phyloP scores from a whole-genome alignment of 2,113 vertebrate genomes.

The Vireo altiloquus region DNA sequence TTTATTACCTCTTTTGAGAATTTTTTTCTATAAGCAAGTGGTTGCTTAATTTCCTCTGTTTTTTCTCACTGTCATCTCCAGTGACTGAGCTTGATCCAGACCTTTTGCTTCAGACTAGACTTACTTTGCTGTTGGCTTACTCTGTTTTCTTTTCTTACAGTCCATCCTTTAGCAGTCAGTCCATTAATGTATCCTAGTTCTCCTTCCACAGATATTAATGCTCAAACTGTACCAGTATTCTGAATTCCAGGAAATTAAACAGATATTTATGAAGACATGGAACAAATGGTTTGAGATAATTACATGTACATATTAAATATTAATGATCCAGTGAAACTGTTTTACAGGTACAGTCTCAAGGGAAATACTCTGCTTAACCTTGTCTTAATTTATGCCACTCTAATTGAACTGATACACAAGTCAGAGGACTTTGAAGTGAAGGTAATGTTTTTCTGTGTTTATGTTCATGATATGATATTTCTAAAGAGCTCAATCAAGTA shows the following conservation, averaged over 20 bases:
- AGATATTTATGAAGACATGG: neutral
- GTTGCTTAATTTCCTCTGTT: neutral
- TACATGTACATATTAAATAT: neutral
- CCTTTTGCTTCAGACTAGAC: neutral
- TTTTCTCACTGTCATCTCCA: neutral
- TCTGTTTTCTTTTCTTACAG: neutral
- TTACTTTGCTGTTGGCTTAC: neutral
- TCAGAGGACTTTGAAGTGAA: slow-evolving; percentile 87
- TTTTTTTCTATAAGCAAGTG: neutral
- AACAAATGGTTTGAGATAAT: neutral
- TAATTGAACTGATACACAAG: slow-evolving; percentile 79
- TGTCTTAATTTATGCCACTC: slow-evolving; percentile 81
- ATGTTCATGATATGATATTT: neutral
- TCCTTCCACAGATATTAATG: neutral
- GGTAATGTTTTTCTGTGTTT: slow-evolving; percentile 68
- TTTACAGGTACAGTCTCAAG: slow-evolving; percentile 76
- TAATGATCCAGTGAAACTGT: neutral
- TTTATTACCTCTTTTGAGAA: neutral
- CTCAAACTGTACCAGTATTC: neutral
- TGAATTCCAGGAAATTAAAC: neutral
- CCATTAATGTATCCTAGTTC: neutral
- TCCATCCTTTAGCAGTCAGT: neutral
- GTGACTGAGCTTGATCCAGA: neutral
- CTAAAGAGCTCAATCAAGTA: neutral
- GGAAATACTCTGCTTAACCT: slow-evolving; percentile 80